Base-by-base conservation (phyloP, 2,797 vertebrate species). In the Characodon lateralis region DNA sequence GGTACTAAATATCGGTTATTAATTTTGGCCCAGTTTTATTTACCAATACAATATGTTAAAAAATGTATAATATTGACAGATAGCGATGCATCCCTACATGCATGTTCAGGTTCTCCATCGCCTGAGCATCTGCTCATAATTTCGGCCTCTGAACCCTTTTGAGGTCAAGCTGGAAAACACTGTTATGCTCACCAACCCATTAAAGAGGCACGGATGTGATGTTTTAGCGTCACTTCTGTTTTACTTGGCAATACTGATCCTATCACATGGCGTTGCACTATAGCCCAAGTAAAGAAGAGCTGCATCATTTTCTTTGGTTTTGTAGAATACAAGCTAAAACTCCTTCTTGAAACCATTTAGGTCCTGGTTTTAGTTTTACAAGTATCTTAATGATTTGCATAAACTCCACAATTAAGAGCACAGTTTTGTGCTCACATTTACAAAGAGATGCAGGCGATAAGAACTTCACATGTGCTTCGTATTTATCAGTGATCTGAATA, bases 71-170 rank as follows among this genome's bases (percentile, higher is more conserved):
- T 35, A 35, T 35, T 35, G 31, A 35, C 31, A 1, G 31, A 35
- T 35, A 35, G 31, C 31, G 31, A 35, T 3, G 3, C 51, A 53
- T 4, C 51, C 3, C 51, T 0, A 53, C 18, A 53, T 65, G 73
- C 3, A 53, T 65, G 73, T 85, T 77, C 86, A 73, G 48, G 66
- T 81, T 85, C 73, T 70, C 73, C 51, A 41, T 80, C 28, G 28
- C 28, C 2, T 28, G 12, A 1, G 90, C 89, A 92, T 90, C 89
- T 93, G 88, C 85, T 90, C 82, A 88, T 87, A 86, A 87, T 85
- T 85, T 84, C 92, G 86, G 90, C 90, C 90, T 88, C 76, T 90
- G 89, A 93, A 79, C 89, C 58, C 59, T 22, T 18, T 63, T 79
- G 87, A 87, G 73, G 85, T 89, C 81, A 85, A 83, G 78, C 77